Evolutionary conservation across 2,888 invertebrate species (phyloP), one percentile per base, ranked within the genome.

Genomic region (Eupithecia pulchellata): DNA sequence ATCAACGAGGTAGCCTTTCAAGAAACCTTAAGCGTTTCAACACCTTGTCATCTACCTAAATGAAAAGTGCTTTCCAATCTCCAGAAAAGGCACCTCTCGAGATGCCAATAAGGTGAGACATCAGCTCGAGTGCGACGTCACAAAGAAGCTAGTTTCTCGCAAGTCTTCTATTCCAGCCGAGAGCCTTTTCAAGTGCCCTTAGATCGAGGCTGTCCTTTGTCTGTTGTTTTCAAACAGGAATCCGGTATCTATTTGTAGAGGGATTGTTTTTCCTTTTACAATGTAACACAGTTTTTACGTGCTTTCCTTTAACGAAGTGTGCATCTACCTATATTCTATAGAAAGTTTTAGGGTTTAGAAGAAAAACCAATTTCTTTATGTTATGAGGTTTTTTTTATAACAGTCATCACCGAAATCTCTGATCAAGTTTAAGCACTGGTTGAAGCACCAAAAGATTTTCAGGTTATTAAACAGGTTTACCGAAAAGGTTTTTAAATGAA

Each of bases 191-290:
- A 71, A 47, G 68, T 58, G 27, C 66, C 61, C 72, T 69, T 20
- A 25, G n/a, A 68, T 72, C 66, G 66, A 73, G 69, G 66, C 20
- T 68, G 39, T 25, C 14, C 66, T 71, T 74, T 74, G 74, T 71
- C 66, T 64, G 17, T 69, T 74, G 74, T 74, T 71, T 66, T 34
- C 69, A 74, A 69, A 74, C 71, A 74, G 52, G 47, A 64, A 42
- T 30, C 25, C 1, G 11, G 52, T 27, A 63, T 62, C 55, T 58
- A 58, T n/a, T n/a, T 60, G 29, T 11, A 32, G 9, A 60, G 30
- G 25, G 13, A 52, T 52, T 52, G 25, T 25, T 52, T 52, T 52
- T 20, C 52, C 4, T 52, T 52, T 32, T 32, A 6, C 32, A 32
- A 60, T 60, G 29, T 32, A 61, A 47, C 9, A 60, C 57, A 60